Percentiles rank a stretch among this genome's conserved stretches.
These are phyloP conservation scores for Marmota monax DNA, from an alignment of 2,113 vertebrate species.

Conservation along the genomic window DNA sequence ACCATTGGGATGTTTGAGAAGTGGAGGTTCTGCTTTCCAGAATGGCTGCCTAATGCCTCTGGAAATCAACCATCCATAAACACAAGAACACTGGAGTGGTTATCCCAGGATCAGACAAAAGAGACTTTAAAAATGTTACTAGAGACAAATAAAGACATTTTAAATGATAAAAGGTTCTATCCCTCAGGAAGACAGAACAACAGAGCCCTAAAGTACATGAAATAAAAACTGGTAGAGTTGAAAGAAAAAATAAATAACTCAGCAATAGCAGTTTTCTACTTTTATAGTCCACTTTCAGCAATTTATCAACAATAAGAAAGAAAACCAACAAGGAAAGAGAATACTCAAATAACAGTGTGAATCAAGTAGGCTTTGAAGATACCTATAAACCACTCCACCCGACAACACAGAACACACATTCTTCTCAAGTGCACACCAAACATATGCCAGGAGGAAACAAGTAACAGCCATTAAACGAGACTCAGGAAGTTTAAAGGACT, in stretches of 20 bases:
- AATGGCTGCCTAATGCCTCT: not conserved
- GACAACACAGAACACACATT: not conserved
- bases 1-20: not conserved
- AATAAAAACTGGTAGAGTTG: not conserved
- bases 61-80: not conserved
- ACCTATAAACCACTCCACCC: not conserved
- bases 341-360: not conserved
- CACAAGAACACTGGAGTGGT: not conserved
- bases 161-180: slow-evolving; percentile 1
- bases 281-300: not conserved
- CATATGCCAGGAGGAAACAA: not conserved
- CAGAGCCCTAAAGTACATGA: not conserved
- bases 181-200: not conserved
- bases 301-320: not conserved
- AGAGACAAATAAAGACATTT: slow-evolving; percentile 10
- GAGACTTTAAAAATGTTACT: not conserved
- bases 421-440: not conserved
- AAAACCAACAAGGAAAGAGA: not conserved
- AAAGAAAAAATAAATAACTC: not conserved
- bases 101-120: not conserved
- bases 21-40: not conserved
- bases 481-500: not conserved
- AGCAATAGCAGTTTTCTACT: not conserved
- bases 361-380: not conserved
- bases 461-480: not conserved